Conservation (phyloP, 1,140 invertebrate genomes). For the Papilio xuthus region DNA sequence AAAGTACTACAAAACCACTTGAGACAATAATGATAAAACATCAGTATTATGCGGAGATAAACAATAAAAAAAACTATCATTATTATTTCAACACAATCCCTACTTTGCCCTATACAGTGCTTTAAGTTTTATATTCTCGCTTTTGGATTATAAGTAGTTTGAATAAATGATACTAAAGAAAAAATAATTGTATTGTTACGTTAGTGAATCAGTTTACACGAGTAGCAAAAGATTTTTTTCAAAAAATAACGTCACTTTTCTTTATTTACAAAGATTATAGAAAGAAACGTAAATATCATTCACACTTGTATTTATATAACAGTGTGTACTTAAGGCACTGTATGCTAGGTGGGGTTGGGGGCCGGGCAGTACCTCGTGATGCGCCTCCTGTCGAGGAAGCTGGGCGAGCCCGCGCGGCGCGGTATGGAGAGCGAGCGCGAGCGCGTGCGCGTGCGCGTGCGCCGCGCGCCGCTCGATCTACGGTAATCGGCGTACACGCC, state of each 20-base stretch:
- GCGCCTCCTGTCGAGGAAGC: constrained; percentile 92
- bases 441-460: constrained; percentile 83
- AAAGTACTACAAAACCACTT: constrained; percentile 53
- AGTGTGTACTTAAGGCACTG: constrained; percentile 32
- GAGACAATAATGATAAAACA: constrained; percentile 42
- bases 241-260: too few relatives aligned
- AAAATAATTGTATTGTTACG: too few relatives aligned
- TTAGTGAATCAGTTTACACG: too few relatives aligned
- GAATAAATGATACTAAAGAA: background rate
- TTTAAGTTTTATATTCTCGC: constrained; percentile 15
- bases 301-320: too few relatives aligned
- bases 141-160: background rate
- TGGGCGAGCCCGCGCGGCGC: constrained; percentile 92
- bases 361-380: constrained; percentile 90
- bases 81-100: constrained; percentile 30
- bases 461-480: constrained; percentile 78
- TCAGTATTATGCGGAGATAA: background rate
- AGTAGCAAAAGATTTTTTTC: too few relatives aligned
- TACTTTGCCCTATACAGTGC: constrained; percentile 30
- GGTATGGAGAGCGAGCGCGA: constrained; percentile 93
- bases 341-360: background rate
- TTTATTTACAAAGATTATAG: too few relatives aligned
- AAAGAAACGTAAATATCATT: too few relatives aligned
- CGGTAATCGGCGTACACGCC: constrained; percentile 78
- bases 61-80: background rate